Base-by-base conservation (phyloP, 1,140 invertebrate species). In the Rhopalosiphum maidis region DNA sequence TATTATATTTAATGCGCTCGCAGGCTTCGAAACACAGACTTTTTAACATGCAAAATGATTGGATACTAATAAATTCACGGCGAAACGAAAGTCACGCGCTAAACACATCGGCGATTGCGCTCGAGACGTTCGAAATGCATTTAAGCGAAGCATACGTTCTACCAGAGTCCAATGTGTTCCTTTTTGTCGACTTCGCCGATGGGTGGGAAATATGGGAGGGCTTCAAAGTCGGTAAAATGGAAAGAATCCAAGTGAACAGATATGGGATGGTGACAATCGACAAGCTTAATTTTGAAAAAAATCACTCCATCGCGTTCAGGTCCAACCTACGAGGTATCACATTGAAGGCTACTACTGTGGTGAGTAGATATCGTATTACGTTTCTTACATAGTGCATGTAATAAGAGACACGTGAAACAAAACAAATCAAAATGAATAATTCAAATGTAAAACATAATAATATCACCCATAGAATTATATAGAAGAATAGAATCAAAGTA, bases 141-240 rank as follows among this genome's bases (percentile, higher is more conserved):
- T 55, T 93, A 7, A 30, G 2, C 9, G n/a, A 55, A 1, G 48
- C 23, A 2, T 93, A 93, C 82, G 35, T 93, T 41, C 11, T 93
- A 6, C 91, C 91, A 6, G 91, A 93, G 21, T 93, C 91, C 23
- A 93, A 85, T 8, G 91, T 93, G 46, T 86, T 54, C 7, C 21
- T 93, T 4, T 55, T 93, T 1, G 15, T 85, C 23, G 5, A 43
- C 4, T 41, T 23, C 1, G 37, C 25, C n/a, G 9, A 9, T 18
- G 90, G 22, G 37, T 93, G 91, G 91, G 91, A 93, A 23, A 93
- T 93, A 35, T 93, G 82, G 91, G 91, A 86, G 18, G 91, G 91
- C n/a, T 93, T 85, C 77, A 82, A 37, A 86, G 82, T 54, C 0
- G 6, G 82, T 18, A 54, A 54, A 21, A 54, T 5, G 48, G 46